Evolutionary conservation across 2,113 vertebrate species (phyloP).

Genomic region (Anoplopoma fimbria): DNA sequence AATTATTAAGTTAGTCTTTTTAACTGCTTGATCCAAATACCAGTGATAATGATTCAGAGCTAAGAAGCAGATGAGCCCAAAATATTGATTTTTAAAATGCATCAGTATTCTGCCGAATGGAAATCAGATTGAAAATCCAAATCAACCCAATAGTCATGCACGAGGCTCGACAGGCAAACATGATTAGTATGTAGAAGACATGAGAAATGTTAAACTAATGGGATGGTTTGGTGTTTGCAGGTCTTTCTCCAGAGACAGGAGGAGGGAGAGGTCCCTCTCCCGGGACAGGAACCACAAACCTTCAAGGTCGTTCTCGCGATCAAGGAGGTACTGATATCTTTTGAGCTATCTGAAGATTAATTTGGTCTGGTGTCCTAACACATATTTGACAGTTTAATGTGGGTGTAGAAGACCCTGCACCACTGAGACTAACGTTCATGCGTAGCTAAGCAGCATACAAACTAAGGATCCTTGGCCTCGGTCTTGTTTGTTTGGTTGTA

Average conservation of each 20-base stretch:
- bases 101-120: background rate
- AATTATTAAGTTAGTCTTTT: background rate
- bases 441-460: background rate
- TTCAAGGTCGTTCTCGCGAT: slow-evolving; percentile 97
- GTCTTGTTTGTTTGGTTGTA: background rate
- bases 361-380: background rate
- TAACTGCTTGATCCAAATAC: background rate
- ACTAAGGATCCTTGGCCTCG: background rate
- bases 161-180: too few relatives aligned
- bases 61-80: background rate
- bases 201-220: background rate
- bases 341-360: background rate
- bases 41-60: background rate
- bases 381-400: background rate
- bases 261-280: slow-evolving; percentile 96
- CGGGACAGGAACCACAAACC: slow-evolving; percentile 98
- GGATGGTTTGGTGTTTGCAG: slow-evolving; percentile 72
- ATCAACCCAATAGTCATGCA: background rate
- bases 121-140: background rate
- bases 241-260: slow-evolving; percentile 98
- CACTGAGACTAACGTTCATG: background rate
- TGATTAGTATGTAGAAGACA: background rate
- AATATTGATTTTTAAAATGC: background rate
- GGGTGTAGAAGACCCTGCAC: background rate
- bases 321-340: slow-evolving; percentile 89